Evolutionary conservation across 2,113 vertebrate species (phyloP).

Genomic region (Rhinichthys klamathensis): DNA sequence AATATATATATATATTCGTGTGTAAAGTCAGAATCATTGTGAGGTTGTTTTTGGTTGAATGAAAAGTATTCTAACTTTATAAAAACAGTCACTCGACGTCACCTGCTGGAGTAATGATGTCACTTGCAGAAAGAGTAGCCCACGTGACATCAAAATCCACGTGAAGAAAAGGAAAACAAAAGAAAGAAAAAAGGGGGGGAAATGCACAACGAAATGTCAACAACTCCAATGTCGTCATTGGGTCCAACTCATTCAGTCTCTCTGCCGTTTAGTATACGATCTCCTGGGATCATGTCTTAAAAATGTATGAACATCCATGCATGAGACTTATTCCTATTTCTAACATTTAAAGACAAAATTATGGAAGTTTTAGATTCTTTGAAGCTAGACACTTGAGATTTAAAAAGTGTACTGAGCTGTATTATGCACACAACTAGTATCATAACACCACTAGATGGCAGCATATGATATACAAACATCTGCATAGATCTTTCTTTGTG

Average conservation of each 20-base stretch:
- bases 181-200: too few relatives aligned
- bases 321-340: background rate
- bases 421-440: background rate
- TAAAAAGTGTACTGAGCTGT: background rate
- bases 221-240: background rate
- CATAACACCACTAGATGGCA: constrained; percentile 43
- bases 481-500: background rate
- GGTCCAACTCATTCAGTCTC: background rate
- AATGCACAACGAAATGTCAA: background rate
- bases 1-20: too few relatives aligned
- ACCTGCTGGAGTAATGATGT: background rate
- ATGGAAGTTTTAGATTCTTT: background rate
- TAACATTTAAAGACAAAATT: background rate
- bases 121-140: background rate
- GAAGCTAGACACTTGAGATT: background rate
- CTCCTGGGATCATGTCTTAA: background rate
- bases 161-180: too few relatives aligned
- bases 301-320: background rate
- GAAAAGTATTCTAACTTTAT: background rate
- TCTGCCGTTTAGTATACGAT: background rate
- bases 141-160: background rate
- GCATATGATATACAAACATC: background rate
- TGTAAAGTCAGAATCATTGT: too few relatives aligned
- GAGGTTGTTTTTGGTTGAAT: background rate
- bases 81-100: background rate